Evolutionary conservation across 2,113 vertebrate species (phyloP).

Genomic region (Prunella fulvescens): DNA sequence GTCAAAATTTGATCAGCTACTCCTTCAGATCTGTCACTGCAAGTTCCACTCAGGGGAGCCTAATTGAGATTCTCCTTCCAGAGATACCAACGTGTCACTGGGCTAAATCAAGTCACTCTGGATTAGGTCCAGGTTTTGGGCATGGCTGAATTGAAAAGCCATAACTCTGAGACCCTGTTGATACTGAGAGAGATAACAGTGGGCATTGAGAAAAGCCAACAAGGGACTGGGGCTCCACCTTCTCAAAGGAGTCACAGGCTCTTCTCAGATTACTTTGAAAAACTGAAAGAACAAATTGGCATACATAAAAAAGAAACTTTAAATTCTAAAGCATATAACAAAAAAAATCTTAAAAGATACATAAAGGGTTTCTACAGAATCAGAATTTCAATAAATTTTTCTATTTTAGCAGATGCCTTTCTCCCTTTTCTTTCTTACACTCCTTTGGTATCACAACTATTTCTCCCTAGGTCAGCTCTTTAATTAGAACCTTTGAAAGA

Average conservation of each 20-base stretch:
- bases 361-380: background rate
- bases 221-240: background rate
- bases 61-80: constrained; percentile 19
- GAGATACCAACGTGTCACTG: background rate
- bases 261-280: background rate
- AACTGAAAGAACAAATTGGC: background rate
- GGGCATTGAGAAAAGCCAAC: background rate
- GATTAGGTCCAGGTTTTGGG: constrained; percentile 20
- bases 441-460: background rate
- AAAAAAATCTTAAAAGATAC: background rate
- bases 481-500: background rate
- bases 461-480: background rate
- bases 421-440: background rate
- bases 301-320: background rate
- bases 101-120: constrained; percentile 24
- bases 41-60: background rate
- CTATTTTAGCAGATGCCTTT: background rate
- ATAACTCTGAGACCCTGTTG: background rate
- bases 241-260: background rate
- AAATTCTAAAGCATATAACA: background rate
- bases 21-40: background rate
- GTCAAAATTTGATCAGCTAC: background rate
- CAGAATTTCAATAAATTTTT: background rate
- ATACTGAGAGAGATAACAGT: background rate
- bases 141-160: background rate